These are phyloP conservation scores for Maconellicoccus hirsutus DNA, from an alignment of 1,140 invertebrate genomes.

Conservation along the genomic window DNA sequence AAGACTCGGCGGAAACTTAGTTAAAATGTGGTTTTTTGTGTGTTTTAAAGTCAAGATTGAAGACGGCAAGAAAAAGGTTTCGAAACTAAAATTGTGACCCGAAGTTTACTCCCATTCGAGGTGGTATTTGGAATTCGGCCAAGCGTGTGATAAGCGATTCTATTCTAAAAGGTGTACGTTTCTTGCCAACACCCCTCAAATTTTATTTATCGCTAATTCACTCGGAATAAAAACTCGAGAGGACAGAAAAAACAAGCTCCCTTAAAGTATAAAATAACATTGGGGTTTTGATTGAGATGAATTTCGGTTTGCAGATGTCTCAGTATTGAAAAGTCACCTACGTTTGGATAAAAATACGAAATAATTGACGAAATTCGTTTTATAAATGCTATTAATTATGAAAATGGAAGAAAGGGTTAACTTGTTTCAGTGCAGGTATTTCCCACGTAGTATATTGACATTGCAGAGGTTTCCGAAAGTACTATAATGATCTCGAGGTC, in stretches of 20 bases:
- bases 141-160: constrained; percentile 18
- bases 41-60: constrained; percentile 12
- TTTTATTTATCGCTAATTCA: constrained; percentile 14
- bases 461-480: background rate
- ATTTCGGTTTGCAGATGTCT: no score
- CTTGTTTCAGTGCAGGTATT: background rate
- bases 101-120: constrained; percentile 13
- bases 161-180: constrained; percentile 18
- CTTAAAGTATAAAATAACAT: no score
- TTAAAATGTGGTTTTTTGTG: constrained; percentile 12
- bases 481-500: background rate
- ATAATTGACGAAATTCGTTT: no score
- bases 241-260: no score
- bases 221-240: background rate
- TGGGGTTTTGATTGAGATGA: no score
- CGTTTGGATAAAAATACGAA: no score
- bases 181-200: constrained; percentile 17
- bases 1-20: background rate
- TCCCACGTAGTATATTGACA: background rate
- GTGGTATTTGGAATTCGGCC: constrained; percentile 13
- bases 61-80: constrained; percentile 12
- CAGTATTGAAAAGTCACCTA: no score
- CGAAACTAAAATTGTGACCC: constrained; percentile 16
- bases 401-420: background rate
- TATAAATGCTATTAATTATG: background rate